Evolutionary conservation across 2,113 vertebrate species (phyloP).

Genomic region (Phodopus roborovskii): DNA sequence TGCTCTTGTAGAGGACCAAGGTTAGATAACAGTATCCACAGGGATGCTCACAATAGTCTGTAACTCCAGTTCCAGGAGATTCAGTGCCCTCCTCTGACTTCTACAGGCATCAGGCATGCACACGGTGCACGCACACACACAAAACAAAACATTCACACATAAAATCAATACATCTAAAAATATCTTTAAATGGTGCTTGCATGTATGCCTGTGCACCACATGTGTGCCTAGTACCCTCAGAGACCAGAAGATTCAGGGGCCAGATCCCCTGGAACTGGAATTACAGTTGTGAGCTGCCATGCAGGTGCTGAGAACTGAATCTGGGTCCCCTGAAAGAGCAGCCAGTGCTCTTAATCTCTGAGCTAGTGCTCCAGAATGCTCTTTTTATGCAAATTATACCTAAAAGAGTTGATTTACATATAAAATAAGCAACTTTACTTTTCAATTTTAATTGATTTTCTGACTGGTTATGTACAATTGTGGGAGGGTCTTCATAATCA

Average conservation of each 20-base stretch:
- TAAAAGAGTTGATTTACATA: neutral
- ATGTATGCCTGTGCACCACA: neutral
- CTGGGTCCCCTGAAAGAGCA: neutral
- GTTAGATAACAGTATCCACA: neutral
- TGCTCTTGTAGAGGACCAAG: neutral
- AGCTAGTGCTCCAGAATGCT: neutral
- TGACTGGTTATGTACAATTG: neutral
- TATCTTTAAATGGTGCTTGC: neutral
- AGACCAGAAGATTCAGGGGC: neutral
- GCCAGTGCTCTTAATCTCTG: neutral
- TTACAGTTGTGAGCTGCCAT: neutral
- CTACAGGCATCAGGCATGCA: neutral
- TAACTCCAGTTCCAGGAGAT: neutral
- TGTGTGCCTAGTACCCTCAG: neutral
- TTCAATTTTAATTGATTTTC: conserved; percentile 7
- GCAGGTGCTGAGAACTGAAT: neutral
- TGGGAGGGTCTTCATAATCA: no score
- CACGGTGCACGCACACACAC: neutral
- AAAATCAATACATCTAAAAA: neutral
- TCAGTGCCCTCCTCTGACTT: neutral
- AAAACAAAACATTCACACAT: neutral
- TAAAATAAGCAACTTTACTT: neutral
- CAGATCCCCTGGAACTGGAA: neutral
- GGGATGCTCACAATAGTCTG: neutral
- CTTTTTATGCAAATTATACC: neutral